phyloP scores from a whole-genome alignment of 2,113 vertebrate species.

The Ovis canadensis region DNA sequence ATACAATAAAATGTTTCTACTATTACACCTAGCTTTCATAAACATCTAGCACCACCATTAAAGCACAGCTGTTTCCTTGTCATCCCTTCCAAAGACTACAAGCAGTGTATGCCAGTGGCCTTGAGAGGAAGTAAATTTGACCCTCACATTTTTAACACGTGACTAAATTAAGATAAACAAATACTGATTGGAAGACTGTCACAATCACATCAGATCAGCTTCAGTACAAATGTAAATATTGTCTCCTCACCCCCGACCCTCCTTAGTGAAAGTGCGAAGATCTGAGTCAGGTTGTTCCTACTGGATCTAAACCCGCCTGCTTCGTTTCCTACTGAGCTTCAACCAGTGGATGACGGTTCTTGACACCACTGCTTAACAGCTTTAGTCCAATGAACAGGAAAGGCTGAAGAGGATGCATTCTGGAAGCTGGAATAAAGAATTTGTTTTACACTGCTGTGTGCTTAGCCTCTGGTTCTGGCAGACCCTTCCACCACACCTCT shows the following conservation, averaged over 20 bases:
- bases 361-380: neutral
- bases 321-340: neutral
- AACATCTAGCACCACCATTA: neutral
- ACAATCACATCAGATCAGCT: neutral
- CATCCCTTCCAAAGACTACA: neutral
- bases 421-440: conserved; percentile 23
- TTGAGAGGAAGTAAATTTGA: neutral
- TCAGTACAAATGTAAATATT: neutral
- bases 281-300: neutral
- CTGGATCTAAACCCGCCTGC: neutral
- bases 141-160: neutral
- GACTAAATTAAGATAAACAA: neutral
- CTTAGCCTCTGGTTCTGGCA: conserved; percentile 11
- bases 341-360: neutral
- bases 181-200: neutral
- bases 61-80: neutral
- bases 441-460: neutral
- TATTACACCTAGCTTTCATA: neutral
- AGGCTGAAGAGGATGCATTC: neutral
- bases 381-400: neutral
- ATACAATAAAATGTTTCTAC: neutral
- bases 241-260: neutral
- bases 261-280: neutral
- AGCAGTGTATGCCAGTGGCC: neutral
- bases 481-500: conserved; percentile 11